Percentiles rank a stretch among this genome's conserved stretches.
Evolutionary conservation across 2,113 vertebrate genomes (phyloP).

Genomic region (Xyrauchen texanus): DNA sequence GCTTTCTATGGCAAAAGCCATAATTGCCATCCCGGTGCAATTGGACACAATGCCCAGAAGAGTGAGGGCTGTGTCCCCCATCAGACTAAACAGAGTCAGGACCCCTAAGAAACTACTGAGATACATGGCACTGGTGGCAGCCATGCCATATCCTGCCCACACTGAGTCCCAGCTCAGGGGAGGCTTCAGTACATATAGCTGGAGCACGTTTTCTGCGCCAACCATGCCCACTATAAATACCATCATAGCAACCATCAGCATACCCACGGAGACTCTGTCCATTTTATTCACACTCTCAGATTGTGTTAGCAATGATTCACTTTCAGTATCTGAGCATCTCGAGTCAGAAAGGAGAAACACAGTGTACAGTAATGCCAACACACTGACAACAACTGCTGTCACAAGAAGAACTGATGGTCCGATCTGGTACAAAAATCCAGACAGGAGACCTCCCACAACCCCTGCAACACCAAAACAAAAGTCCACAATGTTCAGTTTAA

Average conservation of each 20-base stretch:
- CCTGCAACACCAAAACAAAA: conserved; percentile 58
- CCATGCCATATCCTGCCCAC: conserved; percentile 60
- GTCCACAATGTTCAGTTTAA: conserved; percentile 60
- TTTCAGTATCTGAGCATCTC: not conserved
- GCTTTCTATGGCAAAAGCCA: conserved; percentile 58
- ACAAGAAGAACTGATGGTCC: conserved; percentile 46
- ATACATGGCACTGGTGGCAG: conserved; percentile 60
- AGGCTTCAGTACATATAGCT: conserved; percentile 61
- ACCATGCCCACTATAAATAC: conserved; percentile 59
- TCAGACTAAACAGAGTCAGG: conserved; percentile 45
- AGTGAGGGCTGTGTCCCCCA: conserved; percentile 54
- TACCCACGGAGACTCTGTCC: conserved; percentile 27
- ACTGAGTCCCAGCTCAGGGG: conserved; percentile 62
- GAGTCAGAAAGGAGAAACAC: conserved; percentile 52
- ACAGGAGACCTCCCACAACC: conserved; percentile 54
- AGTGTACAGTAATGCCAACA: conserved; percentile 49
- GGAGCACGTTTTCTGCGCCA: conserved; percentile 58
- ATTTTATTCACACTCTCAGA: not conserved
- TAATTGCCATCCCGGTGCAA: conserved; percentile 59
- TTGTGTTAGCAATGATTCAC: not conserved
- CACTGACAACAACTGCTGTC: conserved; percentile 42
- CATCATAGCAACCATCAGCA: conserved; percentile 54
- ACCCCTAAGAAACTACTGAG: conserved; percentile 62
- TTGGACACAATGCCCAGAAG: conserved; percentile 63
- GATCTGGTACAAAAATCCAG: conserved; percentile 57